Base-by-base conservation (phyloP, 1,140 invertebrate species). In the Schlechtendalia chinensis region DNA sequence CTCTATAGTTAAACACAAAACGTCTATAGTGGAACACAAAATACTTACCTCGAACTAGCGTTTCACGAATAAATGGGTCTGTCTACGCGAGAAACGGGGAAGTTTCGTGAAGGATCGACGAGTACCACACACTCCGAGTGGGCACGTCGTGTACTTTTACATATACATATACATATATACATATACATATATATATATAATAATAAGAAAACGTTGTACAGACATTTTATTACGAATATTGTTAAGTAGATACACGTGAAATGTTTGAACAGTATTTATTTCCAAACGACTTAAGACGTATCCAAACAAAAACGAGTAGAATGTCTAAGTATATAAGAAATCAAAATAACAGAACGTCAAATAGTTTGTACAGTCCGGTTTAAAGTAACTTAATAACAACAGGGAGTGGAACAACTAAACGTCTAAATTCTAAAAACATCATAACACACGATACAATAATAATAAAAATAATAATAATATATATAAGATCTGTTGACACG, bases 1-100 rank as follows among this genome's bases (percentile, higher is more conserved):
- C 29, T 59, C 32, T 45, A 39, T 39, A 61, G 29, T 77, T 27
- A 50, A 59, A 79, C 53, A 79, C 39, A 79, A 58, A 50, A 50
- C 32, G 32, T 6, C 1, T 6, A 50, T 8, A n/a, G 27, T 71
- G 32, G 50, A 71, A 71, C 50, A 50, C 39, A 50, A 72, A 54
- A 72, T 72, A 72, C 69, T 72, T 72, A 72, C 69, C 69, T 72
- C 6, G 29, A 69, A 50, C 47, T 72, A 29, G 47, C 29, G 69
- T 72, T 71, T 53, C 22, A 22, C 47, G 50, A 24, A 67, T 45
- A n/a, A 12, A 67, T 19, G 6, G 27, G 32, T 39, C 8, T 8
- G 32, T 8, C 32, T 39, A 39, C 8, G 3, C 3, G 32, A 39
- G 8, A 39, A 8, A 8, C 32, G 32, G 32, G 8, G 32, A 39